These are phyloP conservation scores for Drosophila nikananu DNA, from an alignment of 1,140 invertebrate genomes.

Conservation along the genomic window DNA sequence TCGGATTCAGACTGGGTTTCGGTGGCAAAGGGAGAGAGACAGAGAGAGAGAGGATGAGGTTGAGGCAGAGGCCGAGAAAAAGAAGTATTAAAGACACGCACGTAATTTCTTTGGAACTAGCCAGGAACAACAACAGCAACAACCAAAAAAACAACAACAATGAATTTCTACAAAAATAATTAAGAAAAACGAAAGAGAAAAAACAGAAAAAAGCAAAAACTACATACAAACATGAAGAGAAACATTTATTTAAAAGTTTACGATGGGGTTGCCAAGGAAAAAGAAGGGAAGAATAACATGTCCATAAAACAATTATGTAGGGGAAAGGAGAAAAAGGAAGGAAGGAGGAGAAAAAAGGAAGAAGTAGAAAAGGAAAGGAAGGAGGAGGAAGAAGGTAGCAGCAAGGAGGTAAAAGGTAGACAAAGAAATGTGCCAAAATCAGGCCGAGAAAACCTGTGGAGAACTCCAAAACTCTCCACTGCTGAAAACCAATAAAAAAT, in stretches of 20 bases:
- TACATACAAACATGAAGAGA: not conserved
- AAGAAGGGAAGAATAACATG: not conserved
- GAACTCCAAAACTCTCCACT: not conserved
- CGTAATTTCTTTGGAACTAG: constrained; percentile 72
- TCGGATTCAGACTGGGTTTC: constrained; percentile 1
- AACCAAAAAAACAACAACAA: constrained; percentile 40
- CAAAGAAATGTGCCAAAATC: constrained; percentile 7
- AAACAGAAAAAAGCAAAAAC: not conserved
- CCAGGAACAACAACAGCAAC: constrained; percentile 11
- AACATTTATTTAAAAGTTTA: constrained; percentile 42
- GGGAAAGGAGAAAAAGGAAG: not conserved
- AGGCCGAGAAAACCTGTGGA: not conserved
- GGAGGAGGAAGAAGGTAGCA: too few relatives aligned
- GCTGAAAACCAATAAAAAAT: constrained; percentile 22
- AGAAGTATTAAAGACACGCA: constrained; percentile 71
- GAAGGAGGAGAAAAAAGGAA: too few relatives aligned
- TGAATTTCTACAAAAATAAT: constrained; percentile 77
- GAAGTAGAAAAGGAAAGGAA: too few relatives aligned
- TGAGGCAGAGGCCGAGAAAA: constrained; percentile 10
- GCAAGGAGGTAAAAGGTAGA: too few relatives aligned
- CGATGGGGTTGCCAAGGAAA: not conserved
- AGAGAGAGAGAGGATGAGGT: not conserved
- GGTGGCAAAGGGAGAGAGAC: not conserved
- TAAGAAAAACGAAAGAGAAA: constrained; percentile 33
- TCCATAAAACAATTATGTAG: constrained; percentile 8